phyloP scores from a whole-genome alignment of 1,140 invertebrate genomes.

The Triops cancriformis region DNA sequence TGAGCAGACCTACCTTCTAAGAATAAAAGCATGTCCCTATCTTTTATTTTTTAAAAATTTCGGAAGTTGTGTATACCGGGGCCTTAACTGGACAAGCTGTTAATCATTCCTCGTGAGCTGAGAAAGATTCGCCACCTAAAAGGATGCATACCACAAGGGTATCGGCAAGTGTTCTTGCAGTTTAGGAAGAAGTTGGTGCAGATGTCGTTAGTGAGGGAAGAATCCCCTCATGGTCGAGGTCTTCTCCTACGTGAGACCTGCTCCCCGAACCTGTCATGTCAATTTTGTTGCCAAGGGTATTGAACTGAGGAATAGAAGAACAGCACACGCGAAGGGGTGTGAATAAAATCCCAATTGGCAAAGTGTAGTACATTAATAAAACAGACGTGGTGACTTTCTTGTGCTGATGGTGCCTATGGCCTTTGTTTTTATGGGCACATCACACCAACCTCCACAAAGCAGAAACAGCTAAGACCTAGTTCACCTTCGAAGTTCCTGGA shows the following conservation, averaged over 20 bases:
- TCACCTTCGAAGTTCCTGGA: neutral
- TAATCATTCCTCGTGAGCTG: too few species aligned
- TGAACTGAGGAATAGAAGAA: neutral
- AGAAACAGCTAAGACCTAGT: neutral
- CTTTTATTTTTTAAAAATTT: too few species aligned
- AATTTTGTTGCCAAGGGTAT: conserved; percentile 5
- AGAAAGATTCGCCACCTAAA: too few species aligned
- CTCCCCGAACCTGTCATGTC: neutral
- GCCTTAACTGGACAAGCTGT: too few species aligned
- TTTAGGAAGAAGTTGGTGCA: neutral
- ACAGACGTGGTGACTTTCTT: neutral
- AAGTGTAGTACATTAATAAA: neutral
- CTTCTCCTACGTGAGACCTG: neutral
- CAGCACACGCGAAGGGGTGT: neutral
- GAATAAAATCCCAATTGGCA: neutral
- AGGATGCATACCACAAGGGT: too few species aligned
- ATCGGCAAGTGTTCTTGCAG: too few species aligned
- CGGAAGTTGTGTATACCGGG: too few species aligned
- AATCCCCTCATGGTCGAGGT: neutral
- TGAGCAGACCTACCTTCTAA: too few species aligned
- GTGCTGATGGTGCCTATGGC: neutral
- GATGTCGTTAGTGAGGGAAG: neutral
- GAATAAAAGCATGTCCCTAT: too few species aligned
- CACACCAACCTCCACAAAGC: neutral
- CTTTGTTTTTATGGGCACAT: neutral